Base-by-base conservation (phyloP, 1,140 invertebrate species). In the Bombus terrestris region DNA sequence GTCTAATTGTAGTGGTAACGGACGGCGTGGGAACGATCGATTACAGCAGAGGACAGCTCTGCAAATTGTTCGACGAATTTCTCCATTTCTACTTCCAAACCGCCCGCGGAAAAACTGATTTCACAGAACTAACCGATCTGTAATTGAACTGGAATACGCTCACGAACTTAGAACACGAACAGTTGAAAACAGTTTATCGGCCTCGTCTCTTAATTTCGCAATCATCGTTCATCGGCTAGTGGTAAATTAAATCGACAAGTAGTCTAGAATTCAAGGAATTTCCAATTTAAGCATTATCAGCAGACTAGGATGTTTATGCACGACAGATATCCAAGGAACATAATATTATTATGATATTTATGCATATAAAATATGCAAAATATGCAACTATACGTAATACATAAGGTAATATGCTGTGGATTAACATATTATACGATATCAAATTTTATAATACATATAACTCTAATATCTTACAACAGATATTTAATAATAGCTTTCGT, bases 51-150 rank as follows among this genome's bases (percentile, higher is more conserved):
- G 32, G 41, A 83, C 57, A 66, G 39, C 59, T n/a, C 59, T 66
- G 59, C 25, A 83, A 83, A 83, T 76, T 75, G 59, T 83, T 75
- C 72, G 4, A 82, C 80, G 39, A 47, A 83, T 75, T 75, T 75
- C 72, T 66, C 72, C 6, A 18, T n/a, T 83, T 66, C 41, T 47
- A 66, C 79, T 59, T 75, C 3, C 9, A 35, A 76, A 76, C 32
- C 0, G 57, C 59, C 41, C 41, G 59, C 57, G 72, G 72, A 66
- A 66, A 66, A 75, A 76, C 32, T 76, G 81, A 76, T 75, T 47
- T 53, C 43, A 32, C n/a, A 35, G 28, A 47, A 35, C 25, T 13
- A 18, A 80, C 66, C 43, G 41, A 69, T 80, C 35, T 10, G 32
- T 43, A 53, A 69, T 80, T n/a, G 78, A 13, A 37, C 32, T 32